Conservation (phyloP, 2,113 vertebrate genomes). For the Hippocampus mohnikei region DNA sequence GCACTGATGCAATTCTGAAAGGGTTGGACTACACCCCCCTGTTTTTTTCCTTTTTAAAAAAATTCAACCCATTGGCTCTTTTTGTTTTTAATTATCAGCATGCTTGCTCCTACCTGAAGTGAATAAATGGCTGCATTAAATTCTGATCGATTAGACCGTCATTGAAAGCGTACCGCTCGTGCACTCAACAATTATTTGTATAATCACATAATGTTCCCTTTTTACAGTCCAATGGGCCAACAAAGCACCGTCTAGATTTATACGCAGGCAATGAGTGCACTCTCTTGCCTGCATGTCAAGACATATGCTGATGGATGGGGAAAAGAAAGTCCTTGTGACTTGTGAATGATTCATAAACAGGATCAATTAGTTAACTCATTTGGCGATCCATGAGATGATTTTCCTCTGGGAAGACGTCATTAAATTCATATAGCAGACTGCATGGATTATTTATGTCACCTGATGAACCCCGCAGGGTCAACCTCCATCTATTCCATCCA, state of each 20-base stretch:
- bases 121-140: slow-evolving; percentile 44
- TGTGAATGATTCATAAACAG: slow-evolving; percentile 50
- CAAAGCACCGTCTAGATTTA: slow-evolving; percentile 39
- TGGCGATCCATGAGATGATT: slow-evolving; percentile 45
- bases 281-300: neutral
- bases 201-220: slow-evolving; percentile 26
- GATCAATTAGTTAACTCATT: slow-evolving; percentile 51
- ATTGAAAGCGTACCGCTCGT: slow-evolving; percentile 20
- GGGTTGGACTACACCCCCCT: slow-evolving; percentile 10
- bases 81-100: slow-evolving; percentile 19
- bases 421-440: neutral
- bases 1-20: neutral
- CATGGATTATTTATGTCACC: slow-evolving; percentile 16
- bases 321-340: slow-evolving; percentile 10
- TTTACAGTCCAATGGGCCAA: slow-evolving; percentile 43
- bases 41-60: slow-evolving; percentile 24
- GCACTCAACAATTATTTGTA: slow-evolving; percentile 47
- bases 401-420: slow-evolving; percentile 32
- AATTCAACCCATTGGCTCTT: neutral
- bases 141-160: slow-evolving; percentile 27
- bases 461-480: slow-evolving; percentile 27
- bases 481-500: too few relatives aligned
- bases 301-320: neutral
- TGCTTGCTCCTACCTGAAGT: slow-evolving; percentile 13
- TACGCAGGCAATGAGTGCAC: slow-evolving; percentile 28